These are phyloP conservation scores for Stenodera caucasica DNA, from an alignment of 2,888 invertebrate genomes.

Conservation along the genomic window DNA sequence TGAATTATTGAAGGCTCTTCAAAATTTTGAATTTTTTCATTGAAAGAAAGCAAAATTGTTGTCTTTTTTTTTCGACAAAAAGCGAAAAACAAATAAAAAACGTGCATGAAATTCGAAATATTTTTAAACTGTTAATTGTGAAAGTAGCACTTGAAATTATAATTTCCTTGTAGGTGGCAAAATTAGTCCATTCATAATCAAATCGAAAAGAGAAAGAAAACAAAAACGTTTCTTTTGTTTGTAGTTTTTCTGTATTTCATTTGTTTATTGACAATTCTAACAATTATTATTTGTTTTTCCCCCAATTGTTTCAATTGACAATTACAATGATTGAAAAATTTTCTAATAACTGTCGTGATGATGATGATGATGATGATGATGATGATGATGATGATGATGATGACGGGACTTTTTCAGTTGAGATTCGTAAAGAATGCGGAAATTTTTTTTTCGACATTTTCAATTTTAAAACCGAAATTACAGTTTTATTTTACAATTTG, in stretches of 20 bases:
- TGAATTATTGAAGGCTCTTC: too few species aligned
- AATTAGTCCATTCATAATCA: background rate
- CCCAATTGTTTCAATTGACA: background rate
- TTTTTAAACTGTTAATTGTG: background rate
- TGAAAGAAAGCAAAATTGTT: too few species aligned
- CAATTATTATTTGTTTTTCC: background rate
- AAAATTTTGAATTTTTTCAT: too few species aligned
- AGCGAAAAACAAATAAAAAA: too few species aligned
- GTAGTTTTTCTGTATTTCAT: background rate
- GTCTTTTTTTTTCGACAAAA: too few species aligned
- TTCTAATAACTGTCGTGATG: too few species aligned
- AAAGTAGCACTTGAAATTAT: background rate
- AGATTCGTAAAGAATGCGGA: background rate
- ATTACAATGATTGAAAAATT: too few species aligned
- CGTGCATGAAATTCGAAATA: background rate
- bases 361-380: background rate
- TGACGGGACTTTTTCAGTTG: background rate
- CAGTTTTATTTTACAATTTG: too few species aligned
- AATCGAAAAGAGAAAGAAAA: background rate
- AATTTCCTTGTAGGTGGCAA: background rate
- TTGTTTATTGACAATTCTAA: background rate
- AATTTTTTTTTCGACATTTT: background rate
- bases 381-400: background rate
- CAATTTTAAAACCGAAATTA: too few species aligned
- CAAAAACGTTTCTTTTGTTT: background rate